Evolutionary conservation across 2,888 invertebrate genomes (phyloP), one percentile per base, ranked within the genome.

Genomic region (Drosophila diplacantha): DNA sequence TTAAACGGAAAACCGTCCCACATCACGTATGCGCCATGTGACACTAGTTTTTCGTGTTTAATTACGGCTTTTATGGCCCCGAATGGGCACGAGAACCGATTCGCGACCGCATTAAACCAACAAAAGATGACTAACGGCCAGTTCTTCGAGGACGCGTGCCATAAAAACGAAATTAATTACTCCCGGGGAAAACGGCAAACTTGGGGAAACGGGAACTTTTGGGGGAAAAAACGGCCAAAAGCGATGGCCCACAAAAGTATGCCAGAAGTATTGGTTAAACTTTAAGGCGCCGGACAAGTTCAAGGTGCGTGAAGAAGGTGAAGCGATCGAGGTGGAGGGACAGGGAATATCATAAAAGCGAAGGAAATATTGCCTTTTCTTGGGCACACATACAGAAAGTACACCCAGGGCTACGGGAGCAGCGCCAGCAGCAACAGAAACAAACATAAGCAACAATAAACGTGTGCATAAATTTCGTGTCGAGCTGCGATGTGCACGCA

Each of bases 1-100:
- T 64, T 81, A 69, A 69, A 58, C 49, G 69, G 6, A 68, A 71
- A 70, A 64, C 44, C 49, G 62, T 44, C 47, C 47, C 56, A 69
- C 68, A 51, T 81, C 81, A 84, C 84, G 84, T 84, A 83, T 76
- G 60, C 81, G 81, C 75, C 68, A 83, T 73, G 84, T 66, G 84
- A 73, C 84, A 74, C 78, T 71, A 73, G 81, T 83, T 81, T 43
- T 71, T 73, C 71, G 69, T 81, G 78, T 81, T 81, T 81, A 81
- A 81, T 81, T 81, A 77, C 80, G 50, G 53, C 58, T 81, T 83
- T 84, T 67, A 74, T 84, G 72, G 64, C 39, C 34, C 20, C 47
- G 63, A 34, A 26, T 57, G 79, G 60, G 68, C 63, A 57, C 29
- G 55, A 59, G 63, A 72, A 69, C 61, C 75, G 64, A 74, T 82